Evolutionary conservation across 92 coral and sea anemone species (phyloP), one percentile per base, ranked within the genome.

Genomic region (Blastomussa wellsi): DNA sequence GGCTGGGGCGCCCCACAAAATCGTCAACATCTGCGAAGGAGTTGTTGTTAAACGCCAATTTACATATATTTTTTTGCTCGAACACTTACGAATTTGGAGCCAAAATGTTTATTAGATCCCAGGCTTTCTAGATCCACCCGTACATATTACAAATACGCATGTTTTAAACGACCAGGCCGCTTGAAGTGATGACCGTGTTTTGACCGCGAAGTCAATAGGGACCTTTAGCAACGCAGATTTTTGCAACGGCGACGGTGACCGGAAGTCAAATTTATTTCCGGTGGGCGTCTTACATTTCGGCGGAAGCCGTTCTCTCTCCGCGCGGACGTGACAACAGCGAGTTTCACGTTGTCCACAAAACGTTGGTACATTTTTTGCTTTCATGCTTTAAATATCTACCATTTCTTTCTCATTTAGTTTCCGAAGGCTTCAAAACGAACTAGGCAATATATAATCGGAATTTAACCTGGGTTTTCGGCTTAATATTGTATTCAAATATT

Each of bases 271-370:
- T 24, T 60, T 59, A 80, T 80, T 80, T 80, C 84, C 60, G 62
- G 76, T 59, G 42, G 84, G 65, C 76, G 84, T 80, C 83, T 59
- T 57, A 79, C 83, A 66, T 36, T 79, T 33, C 33, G 38, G 47
- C 53, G 60, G 72, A 76, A 69, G 78, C 67, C 78, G 76, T 74
- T 24, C 72, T 49, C 62, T 81, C 86, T 82, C 57, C 49, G 86
- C 79, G 67, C 68, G 86, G 86, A 82, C 79, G 86, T 47, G 79
- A 82, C 53, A 82, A 82, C 86, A 82, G 70, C 32, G 79, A 53
- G 69, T 82, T 81, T 82, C 70, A 52, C 68, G 72, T 71, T 82
- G 79, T 82, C 86, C 79, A 82, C 70, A 82, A 82, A 82, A 82
- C 86, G 79, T 82, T 65, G 24, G 86, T 72, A 82, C 2, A 70